A percentile compares a stretch with the other conserved stretches of the same genome.
Evolutionary conservation across 2,113 vertebrate genomes (phyloP).

Genomic region (Mobula hypostoma): DNA sequence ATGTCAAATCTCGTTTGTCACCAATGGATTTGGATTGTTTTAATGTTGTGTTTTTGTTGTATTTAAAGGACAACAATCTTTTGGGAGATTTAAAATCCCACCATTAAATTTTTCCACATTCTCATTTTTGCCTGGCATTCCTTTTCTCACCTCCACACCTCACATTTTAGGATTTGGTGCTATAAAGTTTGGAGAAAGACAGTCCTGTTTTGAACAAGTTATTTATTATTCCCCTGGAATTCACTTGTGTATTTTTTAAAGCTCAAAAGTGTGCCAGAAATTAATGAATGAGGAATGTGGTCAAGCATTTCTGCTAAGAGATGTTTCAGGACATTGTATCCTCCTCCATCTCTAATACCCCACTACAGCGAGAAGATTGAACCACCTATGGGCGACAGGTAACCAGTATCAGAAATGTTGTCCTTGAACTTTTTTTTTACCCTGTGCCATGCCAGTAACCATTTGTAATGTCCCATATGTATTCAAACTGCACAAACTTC

Average conservation of each 20-base stretch:
- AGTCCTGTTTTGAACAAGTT: not conserved
- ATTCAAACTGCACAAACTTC: not conserved
- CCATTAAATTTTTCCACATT: not conserved
- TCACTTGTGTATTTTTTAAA: not conserved
- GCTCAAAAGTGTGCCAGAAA: not conserved
- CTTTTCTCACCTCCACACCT: not conserved
- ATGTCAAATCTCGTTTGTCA: not conserved
- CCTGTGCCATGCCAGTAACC: not conserved
- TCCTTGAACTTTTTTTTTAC: too few species aligned
- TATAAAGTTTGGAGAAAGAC: not conserved
- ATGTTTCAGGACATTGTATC: not conserved
- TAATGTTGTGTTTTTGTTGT: not conserved
- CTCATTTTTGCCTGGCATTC: not conserved
- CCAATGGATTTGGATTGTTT: not conserved
- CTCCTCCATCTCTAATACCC: not conserved
- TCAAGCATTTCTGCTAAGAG: not conserved
- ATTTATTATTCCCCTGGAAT: not conserved
- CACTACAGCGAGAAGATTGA: not conserved
- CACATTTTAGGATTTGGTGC: not conserved
- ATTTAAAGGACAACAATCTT: too few species aligned
- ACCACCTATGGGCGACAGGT: not conserved
- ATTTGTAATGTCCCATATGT: not conserved
- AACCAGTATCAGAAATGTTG: not conserved
- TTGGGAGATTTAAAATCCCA: not conserved
- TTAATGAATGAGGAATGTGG: not conserved